Percentiles rank a stretch among this genome's conserved stretches.
phyloP scores from a whole-genome alignment of 1,140 invertebrate genomes.

The Drosophila murphyi region DNA sequence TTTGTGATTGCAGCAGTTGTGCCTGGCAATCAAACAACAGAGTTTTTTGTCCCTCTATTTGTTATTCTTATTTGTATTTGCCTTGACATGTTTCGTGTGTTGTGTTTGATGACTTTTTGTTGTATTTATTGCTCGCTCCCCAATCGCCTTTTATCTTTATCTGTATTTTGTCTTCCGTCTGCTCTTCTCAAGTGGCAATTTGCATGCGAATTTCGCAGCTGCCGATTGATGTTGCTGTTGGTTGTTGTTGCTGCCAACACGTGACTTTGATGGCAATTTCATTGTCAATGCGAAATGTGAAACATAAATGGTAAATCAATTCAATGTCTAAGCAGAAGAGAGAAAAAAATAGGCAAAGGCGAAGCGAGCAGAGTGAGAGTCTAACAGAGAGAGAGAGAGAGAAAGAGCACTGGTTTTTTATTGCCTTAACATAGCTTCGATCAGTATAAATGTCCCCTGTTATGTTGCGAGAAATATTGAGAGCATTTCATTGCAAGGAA shows the following conservation, averaged over 20 bases:
- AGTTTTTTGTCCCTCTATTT: constrained; percentile 15
- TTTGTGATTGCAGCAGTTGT: constrained; percentile 63
- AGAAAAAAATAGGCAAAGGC: not conserved
- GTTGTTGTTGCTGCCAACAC: constrained; percentile 55
- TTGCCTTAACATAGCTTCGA: not conserved
- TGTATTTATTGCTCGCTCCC: not conserved
- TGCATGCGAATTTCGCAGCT: constrained; percentile 70
- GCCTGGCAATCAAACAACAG: constrained; percentile 70
- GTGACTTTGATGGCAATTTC: constrained; percentile 80
- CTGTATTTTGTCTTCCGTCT: constrained; percentile 23
- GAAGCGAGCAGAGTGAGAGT: not conserved
- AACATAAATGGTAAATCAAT: constrained; percentile 64
- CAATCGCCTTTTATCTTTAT: constrained; percentile 3
- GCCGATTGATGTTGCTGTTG: constrained; percentile 11
- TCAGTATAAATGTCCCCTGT: not conserved
- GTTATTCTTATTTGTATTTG: constrained; percentile 52
- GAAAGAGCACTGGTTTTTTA: too few relatives aligned
- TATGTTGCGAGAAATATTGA: not conserved
- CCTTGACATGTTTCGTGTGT: constrained; percentile 56
- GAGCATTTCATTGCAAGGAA: too few relatives aligned
- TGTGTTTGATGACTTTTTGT: constrained; percentile 8
- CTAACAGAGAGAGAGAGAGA: not conserved
- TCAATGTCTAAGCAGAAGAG: constrained; percentile 13
- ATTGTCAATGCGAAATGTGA: constrained; percentile 77
- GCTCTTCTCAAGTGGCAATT: constrained; percentile 51